phyloP scores from a whole-genome alignment of 2,797 vertebrate genomes.

The Uromys caudimaculatus region DNA sequence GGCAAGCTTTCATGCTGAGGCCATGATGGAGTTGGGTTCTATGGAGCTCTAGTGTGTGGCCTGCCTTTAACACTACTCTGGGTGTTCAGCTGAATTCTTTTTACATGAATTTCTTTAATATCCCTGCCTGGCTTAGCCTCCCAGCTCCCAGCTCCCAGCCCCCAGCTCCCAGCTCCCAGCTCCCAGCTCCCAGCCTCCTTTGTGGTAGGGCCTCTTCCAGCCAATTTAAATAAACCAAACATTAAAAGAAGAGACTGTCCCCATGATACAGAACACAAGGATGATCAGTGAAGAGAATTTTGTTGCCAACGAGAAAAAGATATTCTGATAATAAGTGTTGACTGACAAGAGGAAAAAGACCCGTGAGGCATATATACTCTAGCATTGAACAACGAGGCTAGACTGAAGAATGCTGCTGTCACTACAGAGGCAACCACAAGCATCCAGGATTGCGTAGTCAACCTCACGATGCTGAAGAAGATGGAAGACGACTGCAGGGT shows the following conservation, averaged over 20 bases:
- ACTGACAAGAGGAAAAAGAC: conserved; percentile 39
- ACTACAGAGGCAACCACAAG: background rate
- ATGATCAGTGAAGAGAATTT: conserved; percentile 28
- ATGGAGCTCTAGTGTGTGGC: background rate
- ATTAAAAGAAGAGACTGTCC: background rate
- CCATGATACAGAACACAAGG: background rate
- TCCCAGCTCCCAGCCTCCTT: background rate
- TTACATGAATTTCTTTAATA: background rate
- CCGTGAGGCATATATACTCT: conserved; percentile 11
- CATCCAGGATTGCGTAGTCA: background rate
- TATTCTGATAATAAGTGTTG: conserved; percentile 65
- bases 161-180: background rate
- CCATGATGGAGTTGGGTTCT: conserved; percentile 38
- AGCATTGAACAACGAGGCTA: background rate
- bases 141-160: background rate
- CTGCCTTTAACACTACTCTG: background rate
- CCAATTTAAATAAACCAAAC: conserved; percentile 63
- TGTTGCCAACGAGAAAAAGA: conserved; percentile 5
- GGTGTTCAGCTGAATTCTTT: conserved; percentile 32
- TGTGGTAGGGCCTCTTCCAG: background rate
- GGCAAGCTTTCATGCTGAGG: conserved; percentile 87
- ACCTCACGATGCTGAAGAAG: background rate
- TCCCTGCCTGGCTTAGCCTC: background rate
- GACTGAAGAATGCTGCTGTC: background rate
- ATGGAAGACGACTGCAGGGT: background rate